Base-by-base conservation (phyloP, 2,797 vertebrate genomes). In the Poecile montanus region DNA sequence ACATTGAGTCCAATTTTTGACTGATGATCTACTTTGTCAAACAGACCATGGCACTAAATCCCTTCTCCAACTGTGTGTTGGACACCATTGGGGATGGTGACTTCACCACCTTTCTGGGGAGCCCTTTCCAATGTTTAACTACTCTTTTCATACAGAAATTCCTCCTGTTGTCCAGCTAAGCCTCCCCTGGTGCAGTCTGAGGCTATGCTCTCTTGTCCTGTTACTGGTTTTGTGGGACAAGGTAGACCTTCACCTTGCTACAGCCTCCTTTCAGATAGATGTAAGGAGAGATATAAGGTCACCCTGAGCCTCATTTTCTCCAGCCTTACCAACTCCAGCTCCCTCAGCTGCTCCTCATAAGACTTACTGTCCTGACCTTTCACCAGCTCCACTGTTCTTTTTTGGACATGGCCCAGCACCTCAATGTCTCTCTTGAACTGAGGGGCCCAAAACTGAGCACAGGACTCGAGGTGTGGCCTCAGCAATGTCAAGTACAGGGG, bases 401-500 rank as follows among this genome's bases (percentile, higher is more conserved):
- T 77, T 29, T 38, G 38, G 18, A 20, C 29, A n/a, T 2, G 2
- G 19, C 18, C 6, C 13, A 70, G 11, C 11, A 29, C 22, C 23
- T 50, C 25, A 29, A 6, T 18, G 11, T 18, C 38, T 19, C 58
- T 57, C 21, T 51, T 83, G 32, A 63, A 26, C 3, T 40, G 45
- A n/a, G 12, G 3, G 7, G 12, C 10, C 20, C 25, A 65, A n/a
- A 75, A 50, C 0, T 75, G 19, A 36, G 9, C 19, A 50, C 4
- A 36, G 9, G 6, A 44, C 23, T 70, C 0, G 0, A 61, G 10
- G 9, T 36, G 13, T 11, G 36, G 6, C 23, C 19, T 50, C 23
- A 81, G 3, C 13, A 68, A 4, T 29, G 36, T 13, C 0, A 1
- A 77, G 21, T 8, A 22, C 1, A 4, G 12, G 25, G 20, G 4